Evolutionary conservation across 2,797 vertebrate genomes (phyloP), one percentile per base, ranked within the genome.

Genomic region (Gobio occitaniae): DNA sequence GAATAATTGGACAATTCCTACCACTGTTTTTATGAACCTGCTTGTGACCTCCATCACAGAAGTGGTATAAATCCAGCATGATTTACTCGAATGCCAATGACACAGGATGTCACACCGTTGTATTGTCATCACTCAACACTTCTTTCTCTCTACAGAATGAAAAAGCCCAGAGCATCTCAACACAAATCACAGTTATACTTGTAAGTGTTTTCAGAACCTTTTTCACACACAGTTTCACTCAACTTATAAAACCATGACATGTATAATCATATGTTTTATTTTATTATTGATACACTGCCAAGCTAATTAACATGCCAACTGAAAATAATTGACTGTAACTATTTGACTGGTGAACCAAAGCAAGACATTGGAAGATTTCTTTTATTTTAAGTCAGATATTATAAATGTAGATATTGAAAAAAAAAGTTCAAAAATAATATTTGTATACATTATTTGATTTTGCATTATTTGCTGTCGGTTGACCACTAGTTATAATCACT

Each of bases 111-210:
- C 25, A 36, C 17, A 0, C 10, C 19, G 41, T 70, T 25, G 29
- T 41, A 56, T 15, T 56, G n/a, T 50, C 63, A 25, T n/a, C 29
- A 19, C 19, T 69, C 41, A 29, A 69, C 25, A 41, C 16, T 79
- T 69, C 11, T 48, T 72, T 75, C 41, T 25, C 41, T 50, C 41
- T 85, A 19, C 86, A 95, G 94, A 84, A 94, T 59, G 92, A 90
- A 70, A 94, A 93, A 87, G 61, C 29, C 83, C 93, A 95, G 44
- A 92, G 91, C 0, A 6, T 94, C 50, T 90, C 90, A 0, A 89
- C 61, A n/a, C 90, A 91, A 61, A 32, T 91, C 63, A 90, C 59
- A 81, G 0, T 63, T 6, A 3, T 77, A 6, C 92, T 61, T 91
- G 92, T 80, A 13, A 8, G 74, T 78, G 8, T 36, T 85, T 80